These are phyloP conservation scores for Ammospiza nelsoni DNA, from an alignment of 2,113 vertebrate genomes.

Conservation along the genomic window DNA sequence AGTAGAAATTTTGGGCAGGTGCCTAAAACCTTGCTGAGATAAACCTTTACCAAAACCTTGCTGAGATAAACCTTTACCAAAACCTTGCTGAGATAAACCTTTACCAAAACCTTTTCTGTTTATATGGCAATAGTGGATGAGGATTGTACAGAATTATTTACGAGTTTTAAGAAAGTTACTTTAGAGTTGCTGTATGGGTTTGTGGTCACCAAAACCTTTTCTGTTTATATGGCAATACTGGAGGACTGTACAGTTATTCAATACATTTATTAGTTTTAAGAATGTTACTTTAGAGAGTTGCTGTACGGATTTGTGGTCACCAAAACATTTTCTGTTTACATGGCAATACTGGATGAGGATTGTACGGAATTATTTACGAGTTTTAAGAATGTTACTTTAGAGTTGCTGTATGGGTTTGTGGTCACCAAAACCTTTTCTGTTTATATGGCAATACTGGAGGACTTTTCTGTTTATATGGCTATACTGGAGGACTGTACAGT, in stretches of 20 bases:
- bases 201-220: not conserved
- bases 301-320: too few species aligned
- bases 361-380: too few species aligned
- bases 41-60: not conserved
- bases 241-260: not conserved
- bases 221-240: not conserved
- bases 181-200: not conserved
- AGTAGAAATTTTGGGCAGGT: not conserved
- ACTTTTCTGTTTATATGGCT: too few species aligned
- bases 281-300: not conserved
- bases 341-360: too few species aligned
- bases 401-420: not conserved
- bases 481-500: not conserved
- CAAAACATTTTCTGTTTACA: not conserved
- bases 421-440: not conserved
- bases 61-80: not conserved
- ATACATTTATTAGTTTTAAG: too few species aligned
- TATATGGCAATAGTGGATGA: too few species aligned
- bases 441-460: not conserved
- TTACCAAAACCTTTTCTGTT: too few species aligned
- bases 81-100: not conserved
- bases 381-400: not conserved
- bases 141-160: too few species aligned
- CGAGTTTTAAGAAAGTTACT: not conserved
- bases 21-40: not conserved